Evolutionary conservation across 2,113 vertebrate genomes (phyloP), one percentile per base, ranked within the genome.

Genomic region (Fregata magnificens): DNA sequence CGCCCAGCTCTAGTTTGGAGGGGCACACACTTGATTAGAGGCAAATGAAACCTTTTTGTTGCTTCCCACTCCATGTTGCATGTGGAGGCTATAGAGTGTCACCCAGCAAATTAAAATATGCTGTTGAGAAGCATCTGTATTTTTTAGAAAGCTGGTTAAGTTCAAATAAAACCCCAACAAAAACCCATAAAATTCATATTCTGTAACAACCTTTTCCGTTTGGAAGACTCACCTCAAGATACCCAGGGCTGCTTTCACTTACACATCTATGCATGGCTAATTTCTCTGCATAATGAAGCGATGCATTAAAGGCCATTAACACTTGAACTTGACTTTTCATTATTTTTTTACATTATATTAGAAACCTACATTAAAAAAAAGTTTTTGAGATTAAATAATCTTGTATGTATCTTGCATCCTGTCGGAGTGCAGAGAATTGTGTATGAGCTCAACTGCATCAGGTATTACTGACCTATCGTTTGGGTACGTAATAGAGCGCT

Each of bases 401-500:
- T 10, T 45, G 13, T n/a, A 8, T 17, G 63, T 16, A 16, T 34
- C 34, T 47, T 1, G 0, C 34, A 76, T 45, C 38, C 62, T 65
- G 50, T 19, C 0, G 1, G 58, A 52, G 16, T 3, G 5, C 3
- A 49, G 40, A 26, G 28, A 72, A 24, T 38, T n/a, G 24, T 10
- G 49, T 47, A 3, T 13, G 29, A 80, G 16, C 65, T 78, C 63
- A 53, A 5, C n/a, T 19, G 19, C 47, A 44, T 17, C 53, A n/a
- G n/a, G 1, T 34, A 22, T 49, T 11, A 15, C n/a, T 16, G 7
- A 34, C 70, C 36, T 12, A 14, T 44, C 0, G 0, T 44, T 58
- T 8, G 6, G 78, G 61, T 38, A 42, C 3, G 1, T 25, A 29
- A 26, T 10, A 21, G 25, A 26, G 78, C 1, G 7, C 52, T 28